Percentiles rank a stretch among this genome's conserved stretches.
These are phyloP conservation scores for Pseudomugil tenellus DNA, from an alignment of 2,797 vertebrate genomes.

Conservation along the genomic window DNA sequence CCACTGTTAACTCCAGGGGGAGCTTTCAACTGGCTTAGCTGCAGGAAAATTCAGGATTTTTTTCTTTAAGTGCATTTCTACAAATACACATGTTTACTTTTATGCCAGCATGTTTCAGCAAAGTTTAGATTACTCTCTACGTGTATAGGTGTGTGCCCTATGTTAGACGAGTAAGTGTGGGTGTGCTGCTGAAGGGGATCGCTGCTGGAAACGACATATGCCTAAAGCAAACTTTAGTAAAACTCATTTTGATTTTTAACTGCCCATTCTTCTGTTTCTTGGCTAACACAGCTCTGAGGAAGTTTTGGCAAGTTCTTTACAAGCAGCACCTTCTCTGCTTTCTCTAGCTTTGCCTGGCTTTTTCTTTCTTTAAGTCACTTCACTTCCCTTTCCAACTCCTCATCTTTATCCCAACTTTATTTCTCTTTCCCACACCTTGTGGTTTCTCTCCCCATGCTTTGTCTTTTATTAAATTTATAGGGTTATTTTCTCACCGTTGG, in stretches of 20 bases:
- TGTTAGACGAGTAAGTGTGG: constrained; percentile 8
- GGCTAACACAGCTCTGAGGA: constrained; percentile 48
- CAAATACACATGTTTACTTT: constrained; percentile 6
- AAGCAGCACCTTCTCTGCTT: constrained; percentile 70
- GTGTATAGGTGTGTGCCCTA: neutral
- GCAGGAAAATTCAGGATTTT: constrained; percentile 26
- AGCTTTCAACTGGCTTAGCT: constrained; percentile 19
- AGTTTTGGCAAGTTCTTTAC: constrained; percentile 57
- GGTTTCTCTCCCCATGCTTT: constrained; percentile 11
- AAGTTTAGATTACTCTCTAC: constrained; percentile 3
- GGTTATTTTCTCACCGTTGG: constrained; percentile 5
- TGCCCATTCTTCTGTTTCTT: constrained; percentile 59
- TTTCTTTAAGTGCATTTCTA: constrained; percentile 2
- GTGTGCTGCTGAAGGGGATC: constrained; percentile 45
- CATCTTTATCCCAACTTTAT: constrained; percentile 20
- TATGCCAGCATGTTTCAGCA: constrained; percentile 12
- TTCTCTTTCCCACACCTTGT: constrained; percentile 16
- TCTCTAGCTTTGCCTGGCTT: constrained; percentile 47
- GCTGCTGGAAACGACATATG: constrained; percentile 30
- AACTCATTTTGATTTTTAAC: constrained; percentile 60
- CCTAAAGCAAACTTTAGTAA: constrained; percentile 51
- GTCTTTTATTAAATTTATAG: constrained; percentile 8
- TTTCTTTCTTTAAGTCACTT: constrained; percentile 22
- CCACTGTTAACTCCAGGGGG: constrained; percentile 30
- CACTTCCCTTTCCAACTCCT: constrained; percentile 30